Conservation (phyloP, 2,797 vertebrate species). For the Hypotaenidia okinawae region DNA sequence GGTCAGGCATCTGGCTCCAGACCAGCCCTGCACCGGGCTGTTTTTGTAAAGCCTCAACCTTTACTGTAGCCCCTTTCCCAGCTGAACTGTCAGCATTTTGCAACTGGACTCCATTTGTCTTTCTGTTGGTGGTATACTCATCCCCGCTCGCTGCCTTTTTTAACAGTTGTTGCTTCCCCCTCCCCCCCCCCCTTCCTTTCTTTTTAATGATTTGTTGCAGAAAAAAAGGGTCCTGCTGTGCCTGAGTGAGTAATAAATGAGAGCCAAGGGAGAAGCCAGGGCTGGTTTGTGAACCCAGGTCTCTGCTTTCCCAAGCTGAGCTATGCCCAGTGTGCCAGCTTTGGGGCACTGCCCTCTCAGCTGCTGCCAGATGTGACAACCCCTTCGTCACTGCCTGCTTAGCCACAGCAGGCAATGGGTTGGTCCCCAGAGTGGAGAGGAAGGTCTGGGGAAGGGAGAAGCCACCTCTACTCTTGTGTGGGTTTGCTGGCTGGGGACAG, state of each 20-base stretch:
- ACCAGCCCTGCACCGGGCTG: not conserved
- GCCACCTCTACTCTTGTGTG: not conserved
- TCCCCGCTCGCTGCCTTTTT: not conserved
- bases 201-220: not conserved
- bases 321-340: not conserved
- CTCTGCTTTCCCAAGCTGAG: constrained; percentile 41
- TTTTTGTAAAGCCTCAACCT: not conserved
- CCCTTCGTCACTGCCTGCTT: not conserved
- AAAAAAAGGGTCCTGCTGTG: not conserved
- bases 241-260: constrained; percentile 12
- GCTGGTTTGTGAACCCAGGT: not conserved
- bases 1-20: not conserved
- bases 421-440: not conserved
- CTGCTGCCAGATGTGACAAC: constrained; percentile 20
- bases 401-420: accelerated
- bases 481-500: not conserved
- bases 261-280: constrained; percentile 10
- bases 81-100: not conserved
- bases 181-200: not conserved
- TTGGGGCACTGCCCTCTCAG: not conserved
- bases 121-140: not conserved
- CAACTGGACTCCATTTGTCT: not conserved
- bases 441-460: not conserved
- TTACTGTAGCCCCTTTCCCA: not conserved
- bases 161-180: not conserved